A percentile compares a stretch with the other conserved stretches of the same genome.
Evolutionary conservation across 2,888 invertebrate genomes (phyloP).

Genomic region (Palloptera scutellata): DNA sequence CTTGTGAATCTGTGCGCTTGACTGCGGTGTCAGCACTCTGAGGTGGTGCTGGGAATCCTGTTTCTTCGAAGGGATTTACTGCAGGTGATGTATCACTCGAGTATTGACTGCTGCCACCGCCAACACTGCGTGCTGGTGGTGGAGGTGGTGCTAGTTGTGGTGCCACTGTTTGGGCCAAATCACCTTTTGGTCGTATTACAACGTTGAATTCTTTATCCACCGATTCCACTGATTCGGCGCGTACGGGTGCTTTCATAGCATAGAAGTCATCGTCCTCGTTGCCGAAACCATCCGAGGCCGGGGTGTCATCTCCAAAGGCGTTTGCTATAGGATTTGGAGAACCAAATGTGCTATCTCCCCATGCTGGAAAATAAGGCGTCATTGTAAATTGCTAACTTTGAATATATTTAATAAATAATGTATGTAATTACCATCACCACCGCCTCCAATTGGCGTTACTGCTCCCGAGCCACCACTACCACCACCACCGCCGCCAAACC

Average conservation of each 20-base stretch:
- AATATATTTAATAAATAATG: background rate
- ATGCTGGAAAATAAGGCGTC: conserved; percentile 48
- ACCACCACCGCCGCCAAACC: conserved; percentile 53
- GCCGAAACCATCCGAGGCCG: conserved; percentile 68
- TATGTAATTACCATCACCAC: conserved; percentile 59
- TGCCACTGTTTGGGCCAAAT: conserved; percentile 67
- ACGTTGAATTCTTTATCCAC: conserved; percentile 80
- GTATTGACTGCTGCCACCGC: conserved; percentile 41
- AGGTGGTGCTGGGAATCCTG: conserved; percentile 55
- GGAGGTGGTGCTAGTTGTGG: conserved; percentile 79
- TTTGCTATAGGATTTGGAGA: conserved; percentile 50
- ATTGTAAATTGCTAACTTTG: background rate
- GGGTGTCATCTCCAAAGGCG: conserved; percentile 55
- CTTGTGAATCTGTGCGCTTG: conserved; percentile 71
- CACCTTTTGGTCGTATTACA: conserved; percentile 72
- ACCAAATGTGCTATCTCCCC: conserved; percentile 63
- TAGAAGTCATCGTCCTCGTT: conserved; percentile 81
- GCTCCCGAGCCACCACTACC: conserved; percentile 53
- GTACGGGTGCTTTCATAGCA: conserved; percentile 76
- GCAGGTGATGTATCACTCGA: conserved; percentile 72
- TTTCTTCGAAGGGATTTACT: conserved; percentile 73
- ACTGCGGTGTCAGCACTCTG: conserved; percentile 51
- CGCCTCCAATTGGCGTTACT: conserved; percentile 54
- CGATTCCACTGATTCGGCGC: conserved; percentile 78
- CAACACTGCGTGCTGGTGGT: conserved; percentile 55